Conservation (phyloP, 2,797 vertebrate genomes). For the Gymnopithys bicolor region DNA sequence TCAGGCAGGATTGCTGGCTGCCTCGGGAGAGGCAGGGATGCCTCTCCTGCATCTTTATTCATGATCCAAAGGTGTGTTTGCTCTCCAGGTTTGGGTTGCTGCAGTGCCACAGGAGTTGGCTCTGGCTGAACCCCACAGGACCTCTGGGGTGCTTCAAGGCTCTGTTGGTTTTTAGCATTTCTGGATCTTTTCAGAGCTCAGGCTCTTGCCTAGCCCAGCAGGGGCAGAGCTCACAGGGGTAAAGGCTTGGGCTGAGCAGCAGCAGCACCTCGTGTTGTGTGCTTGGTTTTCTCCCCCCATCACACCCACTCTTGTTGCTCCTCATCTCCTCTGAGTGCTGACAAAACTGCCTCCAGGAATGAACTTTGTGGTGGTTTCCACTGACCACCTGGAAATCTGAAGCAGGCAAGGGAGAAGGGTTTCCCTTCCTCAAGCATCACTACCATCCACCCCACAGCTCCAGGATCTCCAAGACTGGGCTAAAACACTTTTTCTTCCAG, state of each 20-base stretch:
- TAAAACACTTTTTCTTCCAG: not conserved
- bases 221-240: not conserved
- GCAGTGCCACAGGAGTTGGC: not conserved
- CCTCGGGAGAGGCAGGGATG: not conserved
- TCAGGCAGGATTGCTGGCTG: not conserved
- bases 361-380: not conserved
- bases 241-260: not conserved
- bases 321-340: not conserved
- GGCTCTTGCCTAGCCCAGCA: fast-evolving
- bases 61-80: not conserved
- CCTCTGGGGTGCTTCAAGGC: not conserved
- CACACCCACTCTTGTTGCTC: not conserved
- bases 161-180: not conserved
- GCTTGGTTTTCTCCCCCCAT: not conserved
- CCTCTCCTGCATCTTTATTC: not conserved
- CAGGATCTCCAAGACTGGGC: not conserved
- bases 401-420: not conserved
- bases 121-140: not conserved
- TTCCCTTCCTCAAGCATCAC: not conserved
- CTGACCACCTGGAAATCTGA: not conserved
- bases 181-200: not conserved
- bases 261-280: fast-evolving
- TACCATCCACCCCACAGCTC: not conserved
- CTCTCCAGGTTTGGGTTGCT: not conserved
- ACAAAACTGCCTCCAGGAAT: not conserved